phyloP scores from a whole-genome alignment of 2,888 invertebrate genomes.

The Anorthoa munda region DNA sequence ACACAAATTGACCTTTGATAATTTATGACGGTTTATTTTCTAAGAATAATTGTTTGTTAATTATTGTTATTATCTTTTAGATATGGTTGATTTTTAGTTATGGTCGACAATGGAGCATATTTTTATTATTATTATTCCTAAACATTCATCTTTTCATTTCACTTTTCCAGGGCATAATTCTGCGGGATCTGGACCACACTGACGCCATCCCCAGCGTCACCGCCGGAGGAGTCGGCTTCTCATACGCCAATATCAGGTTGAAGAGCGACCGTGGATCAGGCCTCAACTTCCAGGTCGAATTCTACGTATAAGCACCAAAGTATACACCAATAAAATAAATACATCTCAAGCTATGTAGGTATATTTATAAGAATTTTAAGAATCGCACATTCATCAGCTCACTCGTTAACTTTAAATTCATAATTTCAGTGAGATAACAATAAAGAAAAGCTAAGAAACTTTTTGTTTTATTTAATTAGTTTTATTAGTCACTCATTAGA shows the following conservation, averaged over 20 bases:
- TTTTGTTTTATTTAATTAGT: conserved; percentile 24
- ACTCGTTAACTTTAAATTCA: conserved; percentile 23
- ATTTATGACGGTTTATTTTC: not conserved
- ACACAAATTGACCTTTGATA: not conserved
- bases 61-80: not conserved
- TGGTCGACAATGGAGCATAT: no score
- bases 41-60: not conserved
- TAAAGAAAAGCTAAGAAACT: conserved; percentile 23
- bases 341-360: not conserved
- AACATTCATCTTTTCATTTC: conserved; percentile 14
- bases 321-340: conserved; percentile 2
- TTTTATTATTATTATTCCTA: not conserved
- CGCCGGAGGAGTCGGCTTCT: conserved; percentile 86
- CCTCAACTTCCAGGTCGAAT: conserved; percentile 86
- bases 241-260: conserved; percentile 84
- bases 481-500: conserved; percentile 9
- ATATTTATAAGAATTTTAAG: not conserved
- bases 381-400: conserved; percentile 14
- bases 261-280: conserved; percentile 87
- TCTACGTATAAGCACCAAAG: conserved; percentile 77
- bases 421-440: conserved; percentile 8
- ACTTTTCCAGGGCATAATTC: conserved; percentile 84
- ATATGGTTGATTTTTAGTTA: not conserved
- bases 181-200: conserved; percentile 86
- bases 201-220: conserved; percentile 82